Conservation (phyloP, 1,140 invertebrate genomes). For the Papilio polytes region DNA sequence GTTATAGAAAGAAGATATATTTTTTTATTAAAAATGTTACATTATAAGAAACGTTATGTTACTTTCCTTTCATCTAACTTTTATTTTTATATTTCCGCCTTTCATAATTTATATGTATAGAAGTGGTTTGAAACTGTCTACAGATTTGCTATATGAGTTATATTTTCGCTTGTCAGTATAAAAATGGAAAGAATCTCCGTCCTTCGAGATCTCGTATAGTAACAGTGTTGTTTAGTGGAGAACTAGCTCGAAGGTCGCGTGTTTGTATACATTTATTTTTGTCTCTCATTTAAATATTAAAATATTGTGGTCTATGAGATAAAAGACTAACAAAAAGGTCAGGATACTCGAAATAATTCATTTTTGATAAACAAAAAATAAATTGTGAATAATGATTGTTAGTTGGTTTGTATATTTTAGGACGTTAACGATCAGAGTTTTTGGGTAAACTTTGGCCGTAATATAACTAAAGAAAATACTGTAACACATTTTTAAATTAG, state of each 20-base stretch:
- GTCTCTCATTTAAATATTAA: background rate
- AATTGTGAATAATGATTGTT: no score
- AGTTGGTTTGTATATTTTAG: no score
- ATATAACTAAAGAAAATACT: no score
- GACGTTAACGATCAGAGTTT: no score
- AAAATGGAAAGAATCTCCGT: background rate
- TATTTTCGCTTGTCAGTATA: background rate
- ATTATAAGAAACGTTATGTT: background rate
- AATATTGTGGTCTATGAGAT: background rate
- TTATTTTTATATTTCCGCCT: background rate
- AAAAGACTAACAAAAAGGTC: background rate
- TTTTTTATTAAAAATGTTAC: background rate
- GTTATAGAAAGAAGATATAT: background rate
- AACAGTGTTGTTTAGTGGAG: slow-evolving; percentile 3
- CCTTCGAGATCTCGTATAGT: slow-evolving; percentile 10
- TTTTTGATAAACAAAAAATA: no score
- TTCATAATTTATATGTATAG: background rate
- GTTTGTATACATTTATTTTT: background rate
- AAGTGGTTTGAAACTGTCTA: background rate
- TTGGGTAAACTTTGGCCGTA: no score
- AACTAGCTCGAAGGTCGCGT: background rate
- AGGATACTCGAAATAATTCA: no score
- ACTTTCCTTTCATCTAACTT: background rate
- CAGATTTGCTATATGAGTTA: background rate
- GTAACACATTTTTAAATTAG: no score